These are phyloP conservation scores for Platysternon megacephalum DNA, from an alignment of 2,113 vertebrate species.

Conservation along the genomic window DNA sequence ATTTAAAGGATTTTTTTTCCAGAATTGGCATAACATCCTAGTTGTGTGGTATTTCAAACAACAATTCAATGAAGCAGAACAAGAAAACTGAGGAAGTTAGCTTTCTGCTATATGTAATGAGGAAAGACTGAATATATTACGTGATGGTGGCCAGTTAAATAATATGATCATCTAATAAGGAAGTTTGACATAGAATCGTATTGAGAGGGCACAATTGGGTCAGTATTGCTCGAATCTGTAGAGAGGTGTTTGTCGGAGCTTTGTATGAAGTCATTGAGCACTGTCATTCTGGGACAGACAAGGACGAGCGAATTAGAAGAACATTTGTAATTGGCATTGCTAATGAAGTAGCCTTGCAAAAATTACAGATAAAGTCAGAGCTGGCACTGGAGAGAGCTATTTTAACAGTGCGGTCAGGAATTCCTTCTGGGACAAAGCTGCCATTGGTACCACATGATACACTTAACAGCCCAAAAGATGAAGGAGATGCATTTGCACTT, in stretches of 20 bases:
- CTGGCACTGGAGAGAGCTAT: neutral
- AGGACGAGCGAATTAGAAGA: neutral
- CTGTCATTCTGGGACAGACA: neutral
- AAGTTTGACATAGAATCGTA: neutral
- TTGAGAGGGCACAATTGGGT: neutral
- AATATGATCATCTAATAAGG: neutral
- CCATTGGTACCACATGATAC: neutral
- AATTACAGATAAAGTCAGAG: neutral
- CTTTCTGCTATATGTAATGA: neutral
- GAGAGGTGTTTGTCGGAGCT: neutral
- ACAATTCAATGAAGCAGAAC: neutral
- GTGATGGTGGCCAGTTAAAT: neutral
- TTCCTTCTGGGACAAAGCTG: no score
- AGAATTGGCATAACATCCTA: neutral
- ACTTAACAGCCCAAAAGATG: neutral
- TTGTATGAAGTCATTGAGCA: neutral
- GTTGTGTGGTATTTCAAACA: neutral
- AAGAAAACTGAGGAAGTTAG: neutral
- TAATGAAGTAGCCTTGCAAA: neutral
- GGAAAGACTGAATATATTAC: neutral
- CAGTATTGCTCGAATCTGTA: neutral
- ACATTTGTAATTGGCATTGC: neutral
- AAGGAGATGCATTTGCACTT: neutral
- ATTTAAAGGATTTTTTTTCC: neutral
- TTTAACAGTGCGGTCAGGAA: no score